Conservation (phyloP, 1,140 invertebrate species). For the Dolichoris vasculosae region DNA sequence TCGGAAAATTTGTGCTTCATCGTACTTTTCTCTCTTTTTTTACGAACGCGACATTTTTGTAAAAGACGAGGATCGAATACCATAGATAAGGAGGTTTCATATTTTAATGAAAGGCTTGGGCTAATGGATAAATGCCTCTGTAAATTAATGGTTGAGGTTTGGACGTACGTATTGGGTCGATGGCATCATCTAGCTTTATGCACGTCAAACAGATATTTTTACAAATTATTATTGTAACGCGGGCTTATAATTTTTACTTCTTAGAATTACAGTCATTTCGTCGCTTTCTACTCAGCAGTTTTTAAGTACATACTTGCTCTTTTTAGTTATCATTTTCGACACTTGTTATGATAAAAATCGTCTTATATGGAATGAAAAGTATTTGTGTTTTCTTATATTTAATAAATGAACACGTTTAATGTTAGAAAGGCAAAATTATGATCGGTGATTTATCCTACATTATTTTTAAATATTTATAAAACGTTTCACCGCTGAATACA, state of each 20-base stretch:
- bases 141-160: slow-evolving; percentile 17
- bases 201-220: not conserved
- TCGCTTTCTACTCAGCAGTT: not conserved
- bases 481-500: not conserved
- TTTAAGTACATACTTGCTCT: not conserved
- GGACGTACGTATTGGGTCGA: not conserved
- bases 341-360: not conserved
- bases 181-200: not conserved
- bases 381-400: not conserved
- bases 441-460: not conserved
- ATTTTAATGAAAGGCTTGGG: not conserved
- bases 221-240: not conserved
- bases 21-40: not conserved
- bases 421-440: not conserved
- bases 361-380: not conserved
- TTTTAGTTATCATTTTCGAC: slow-evolving; percentile 1
- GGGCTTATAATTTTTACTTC: not conserved
- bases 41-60: not conserved
- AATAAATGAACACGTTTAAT: not conserved
- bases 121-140: slow-evolving; percentile 3
- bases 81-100: slow-evolving; percentile 19
- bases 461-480: not conserved
- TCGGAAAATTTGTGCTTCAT: slow-evolving; percentile 5
- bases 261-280: slow-evolving; percentile 9
- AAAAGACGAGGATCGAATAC: not conserved